Percentiles rank a stretch among this genome's conserved stretches.
Conservation (phyloP, 2,113 vertebrate species). For the Melanostigma gelatinosum region DNA sequence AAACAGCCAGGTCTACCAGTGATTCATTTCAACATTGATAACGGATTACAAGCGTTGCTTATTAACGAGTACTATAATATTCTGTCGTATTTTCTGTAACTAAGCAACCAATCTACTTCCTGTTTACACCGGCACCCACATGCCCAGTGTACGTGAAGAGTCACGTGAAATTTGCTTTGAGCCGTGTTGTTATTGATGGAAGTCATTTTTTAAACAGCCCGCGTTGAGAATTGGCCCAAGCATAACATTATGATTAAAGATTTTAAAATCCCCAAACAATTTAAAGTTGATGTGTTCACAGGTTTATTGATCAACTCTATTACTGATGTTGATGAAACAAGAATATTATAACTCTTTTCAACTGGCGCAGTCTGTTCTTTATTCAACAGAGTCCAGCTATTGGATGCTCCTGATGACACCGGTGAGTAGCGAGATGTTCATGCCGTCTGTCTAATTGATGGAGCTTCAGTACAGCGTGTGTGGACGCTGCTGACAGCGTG, state of each 20-base stretch:
- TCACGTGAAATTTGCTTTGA: too few species aligned
- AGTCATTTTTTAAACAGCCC: neutral
- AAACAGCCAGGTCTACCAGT: too few species aligned
- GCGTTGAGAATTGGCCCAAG: neutral
- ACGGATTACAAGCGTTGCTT: too few species aligned
- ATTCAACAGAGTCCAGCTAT: neutral
- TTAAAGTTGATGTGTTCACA: neutral
- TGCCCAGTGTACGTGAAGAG: too few species aligned
- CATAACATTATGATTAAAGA: neutral
- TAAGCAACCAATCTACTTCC: too few species aligned
- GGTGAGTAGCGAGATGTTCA: neutral
- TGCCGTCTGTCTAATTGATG: conserved; percentile 1
- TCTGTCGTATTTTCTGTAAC: too few species aligned
- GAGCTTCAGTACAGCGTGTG: neutral
- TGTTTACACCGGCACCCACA: too few species aligned
- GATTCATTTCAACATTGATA: too few species aligned
- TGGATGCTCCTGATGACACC: neutral
- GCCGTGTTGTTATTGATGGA: too few species aligned
- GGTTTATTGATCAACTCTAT: neutral
- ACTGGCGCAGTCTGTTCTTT: neutral
- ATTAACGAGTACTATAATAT: too few species aligned
- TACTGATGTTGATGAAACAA: neutral
- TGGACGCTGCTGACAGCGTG: conserved; percentile 6
- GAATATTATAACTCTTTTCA: neutral
- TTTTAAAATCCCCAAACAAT: neutral